phyloP scores from a whole-genome alignment of 2,797 vertebrate genomes.

The Takifugu rubripes region DNA sequence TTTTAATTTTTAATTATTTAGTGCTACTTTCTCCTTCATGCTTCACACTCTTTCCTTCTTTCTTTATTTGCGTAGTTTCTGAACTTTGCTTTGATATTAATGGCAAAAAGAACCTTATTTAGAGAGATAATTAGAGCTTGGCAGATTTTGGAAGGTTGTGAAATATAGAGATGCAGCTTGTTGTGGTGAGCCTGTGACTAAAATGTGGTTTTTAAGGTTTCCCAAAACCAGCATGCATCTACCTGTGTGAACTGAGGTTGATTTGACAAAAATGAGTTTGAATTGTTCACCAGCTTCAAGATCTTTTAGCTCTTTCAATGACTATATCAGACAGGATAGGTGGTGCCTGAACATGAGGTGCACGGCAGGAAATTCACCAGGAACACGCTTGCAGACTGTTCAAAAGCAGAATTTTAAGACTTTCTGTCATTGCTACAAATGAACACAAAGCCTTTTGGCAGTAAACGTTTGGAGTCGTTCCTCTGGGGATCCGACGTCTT shows the following conservation, averaged over 20 bases:
- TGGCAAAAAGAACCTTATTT: neutral
- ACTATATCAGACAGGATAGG: neutral
- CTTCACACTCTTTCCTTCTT: neutral
- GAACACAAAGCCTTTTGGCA: slow-evolving; percentile 17
- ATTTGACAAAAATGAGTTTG: too few species aligned
- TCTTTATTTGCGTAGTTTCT: neutral
- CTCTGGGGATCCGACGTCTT: slow-evolving; percentile 40
- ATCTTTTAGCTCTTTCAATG: too few species aligned
- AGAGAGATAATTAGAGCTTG: neutral
- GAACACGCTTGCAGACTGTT: slow-evolving; percentile 4
- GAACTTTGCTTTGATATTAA: neutral
- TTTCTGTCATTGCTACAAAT: neutral
- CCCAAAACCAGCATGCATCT: too few species aligned
- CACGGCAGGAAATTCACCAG: neutral
- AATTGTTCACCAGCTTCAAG: too few species aligned
- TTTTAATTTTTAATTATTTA: too few species aligned
- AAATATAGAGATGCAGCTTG: too few species aligned
- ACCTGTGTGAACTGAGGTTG: too few species aligned
- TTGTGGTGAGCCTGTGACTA: too few species aligned
- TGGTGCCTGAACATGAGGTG: neutral
- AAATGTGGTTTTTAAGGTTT: too few species aligned
- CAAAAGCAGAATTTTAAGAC: slow-evolving; percentile 5
- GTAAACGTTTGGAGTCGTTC: slow-evolving; percentile 43
- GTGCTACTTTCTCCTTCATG: too few species aligned
- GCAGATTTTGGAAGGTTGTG: too few species aligned